Evolutionary conservation across 2,113 vertebrate species (phyloP).

Genomic region (human (Homo sapiens)): GRCh38 chr12:21713001-21713500

Average conservation of each 20-base stretch:
- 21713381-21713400: background rate
- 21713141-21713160: no score
- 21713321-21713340: background rate
- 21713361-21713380: background rate
- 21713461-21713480: background rate
- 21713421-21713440: background rate
- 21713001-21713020: background rate
- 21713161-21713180: no score
- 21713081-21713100: no score
- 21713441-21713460: background rate
- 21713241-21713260: background rate
- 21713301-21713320: background rate
- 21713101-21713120: no score
- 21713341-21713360: background rate
- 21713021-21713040: background rate
- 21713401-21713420: background rate
- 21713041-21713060: background rate
- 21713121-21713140: no score
- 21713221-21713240: background rate
- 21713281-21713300: background rate
- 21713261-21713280: background rate
- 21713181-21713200: background rate
- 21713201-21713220: constrained; percentile 8
- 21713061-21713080: no score
- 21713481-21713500: constrained; percentile 10